phyloP scores from a whole-genome alignment of 2,888 invertebrate species.

The Himalopsyche kuldschensis region DNA sequence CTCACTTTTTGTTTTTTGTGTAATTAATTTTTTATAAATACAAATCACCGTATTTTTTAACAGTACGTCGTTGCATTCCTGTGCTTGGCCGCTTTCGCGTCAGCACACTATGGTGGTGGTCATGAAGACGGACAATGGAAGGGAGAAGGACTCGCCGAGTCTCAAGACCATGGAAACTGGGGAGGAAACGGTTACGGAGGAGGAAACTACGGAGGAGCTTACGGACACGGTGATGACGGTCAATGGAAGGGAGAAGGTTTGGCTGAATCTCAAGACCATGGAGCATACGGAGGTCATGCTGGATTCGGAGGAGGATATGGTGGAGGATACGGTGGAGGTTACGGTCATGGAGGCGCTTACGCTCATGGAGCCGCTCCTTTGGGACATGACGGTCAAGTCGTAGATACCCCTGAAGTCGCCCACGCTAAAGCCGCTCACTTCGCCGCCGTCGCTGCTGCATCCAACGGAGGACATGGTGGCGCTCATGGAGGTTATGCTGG shows the following conservation, averaged over 20 bases:
- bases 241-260: too few species aligned
- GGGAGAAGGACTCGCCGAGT: neutral
- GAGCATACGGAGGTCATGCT: slow-evolving; percentile 10
- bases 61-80: slow-evolving; percentile 27
- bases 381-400: slow-evolving; percentile 61
- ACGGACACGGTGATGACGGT: too few species aligned
- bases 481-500: slow-evolving; percentile 5
- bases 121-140: slow-evolving; percentile 23
- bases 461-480: slow-evolving; percentile 7
- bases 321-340: neutral
- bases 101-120: neutral
- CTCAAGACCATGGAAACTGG: neutral
- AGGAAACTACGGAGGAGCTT: too few species aligned
- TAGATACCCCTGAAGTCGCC: slow-evolving; percentile 64
- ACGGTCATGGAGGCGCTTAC: neutral
- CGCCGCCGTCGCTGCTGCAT: slow-evolving; percentile 47
- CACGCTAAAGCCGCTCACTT: slow-evolving; percentile 64
- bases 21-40: too few species aligned
- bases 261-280: neutral
- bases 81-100: slow-evolving; percentile 10
- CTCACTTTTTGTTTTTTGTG: too few species aligned
- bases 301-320: neutral
- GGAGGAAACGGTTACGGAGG: neutral
- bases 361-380: slow-evolving; percentile 42
- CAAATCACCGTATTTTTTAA: too few species aligned